Percentiles rank a stretch among this genome's conserved stretches.
These are phyloP conservation scores for Gracilinanus agilis DNA, from an alignment of 2,113 vertebrate genomes.

Conservation along the genomic window DNA sequence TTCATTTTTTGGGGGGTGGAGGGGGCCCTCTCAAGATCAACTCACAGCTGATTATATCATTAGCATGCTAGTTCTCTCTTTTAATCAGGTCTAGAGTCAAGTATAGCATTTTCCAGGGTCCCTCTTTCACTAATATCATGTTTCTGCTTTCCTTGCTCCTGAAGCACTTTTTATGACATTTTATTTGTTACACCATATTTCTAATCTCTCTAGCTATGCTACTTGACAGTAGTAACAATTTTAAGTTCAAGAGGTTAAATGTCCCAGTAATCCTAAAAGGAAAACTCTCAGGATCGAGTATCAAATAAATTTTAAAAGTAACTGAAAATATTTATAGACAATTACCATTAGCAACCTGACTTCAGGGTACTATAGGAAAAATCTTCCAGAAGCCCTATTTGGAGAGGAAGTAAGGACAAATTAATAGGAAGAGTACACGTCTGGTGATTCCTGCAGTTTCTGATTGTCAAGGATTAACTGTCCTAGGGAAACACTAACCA, in stretches of 20 bases:
- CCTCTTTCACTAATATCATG: slow-evolving; percentile 12
- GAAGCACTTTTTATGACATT: background rate
- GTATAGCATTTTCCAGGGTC: slow-evolving; percentile 13
- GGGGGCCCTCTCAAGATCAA: background rate
- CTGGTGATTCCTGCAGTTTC: background rate
- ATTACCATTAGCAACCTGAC: background rate
- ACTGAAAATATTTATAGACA: background rate
- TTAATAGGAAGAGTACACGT: background rate
- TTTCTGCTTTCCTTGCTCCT: slow-evolving; percentile 38
- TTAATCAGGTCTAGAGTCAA: background rate
- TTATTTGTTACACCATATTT: background rate
- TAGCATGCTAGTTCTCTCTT: background rate
- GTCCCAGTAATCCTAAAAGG: background rate
- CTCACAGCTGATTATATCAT: background rate
- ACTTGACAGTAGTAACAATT: background rate
- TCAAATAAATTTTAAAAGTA: background rate
- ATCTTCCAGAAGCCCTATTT: background rate
- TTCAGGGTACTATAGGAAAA: background rate
- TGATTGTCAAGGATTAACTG: background rate
- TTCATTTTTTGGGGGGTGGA: background rate
- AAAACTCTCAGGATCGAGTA: background rate
- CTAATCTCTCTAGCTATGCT: background rate
- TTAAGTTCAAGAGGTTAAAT: background rate
- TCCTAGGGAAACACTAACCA: background rate
- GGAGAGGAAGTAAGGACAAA: background rate